Conservation (phyloP, 2,888 invertebrate species). For the Drosophila putrida region DNA sequence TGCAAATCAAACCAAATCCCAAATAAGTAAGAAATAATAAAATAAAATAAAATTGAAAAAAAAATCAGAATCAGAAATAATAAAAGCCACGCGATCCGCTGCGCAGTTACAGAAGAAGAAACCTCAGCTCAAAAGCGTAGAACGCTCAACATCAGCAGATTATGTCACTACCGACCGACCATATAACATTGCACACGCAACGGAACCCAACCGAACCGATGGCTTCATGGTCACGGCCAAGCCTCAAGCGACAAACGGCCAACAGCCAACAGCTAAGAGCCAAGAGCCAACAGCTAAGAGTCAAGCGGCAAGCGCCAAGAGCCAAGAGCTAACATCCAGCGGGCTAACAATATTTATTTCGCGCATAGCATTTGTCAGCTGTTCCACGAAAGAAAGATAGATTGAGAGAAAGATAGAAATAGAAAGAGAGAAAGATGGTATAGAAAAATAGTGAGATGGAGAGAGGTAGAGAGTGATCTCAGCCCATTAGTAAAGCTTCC, state of each 20-base stretch:
- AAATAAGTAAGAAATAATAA: constrained; percentile 22
- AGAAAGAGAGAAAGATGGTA: background rate
- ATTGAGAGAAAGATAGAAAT: constrained; percentile 14
- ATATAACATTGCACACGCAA: constrained; percentile 70
- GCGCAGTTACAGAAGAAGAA: constrained; percentile 76
- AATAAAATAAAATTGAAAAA: constrained; percentile 13
- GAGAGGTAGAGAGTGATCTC: constrained; percentile 15
- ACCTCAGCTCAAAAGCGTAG: constrained; percentile 58
- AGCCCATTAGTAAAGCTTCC: constrained; percentile 57
- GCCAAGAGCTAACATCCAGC: constrained; percentile 20
- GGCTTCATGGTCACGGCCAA: constrained; percentile 77
- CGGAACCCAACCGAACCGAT: constrained; percentile 56
- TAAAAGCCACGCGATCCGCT: constrained; percentile 60
- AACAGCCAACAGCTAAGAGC: constrained; percentile 21
- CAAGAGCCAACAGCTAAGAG: constrained; percentile 15
- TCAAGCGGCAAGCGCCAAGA: constrained; percentile 14
- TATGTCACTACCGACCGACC: constrained; percentile 65
- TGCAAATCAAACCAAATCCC: constrained; percentile 59
- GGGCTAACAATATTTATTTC: constrained; percentile 50
- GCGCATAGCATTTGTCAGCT: constrained; percentile 70
- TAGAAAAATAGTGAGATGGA: background rate
- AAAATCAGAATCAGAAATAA: constrained; percentile 13
- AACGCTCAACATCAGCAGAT: constrained; percentile 73
- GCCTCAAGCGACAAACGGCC: constrained; percentile 43
- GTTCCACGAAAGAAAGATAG: constrained; percentile 47